A percentile compares a stretch with the other conserved stretches of the same genome.
Evolutionary conservation across 2,888 invertebrate species (phyloP).

Genomic region (Tubiluchus corallicola): DNA sequence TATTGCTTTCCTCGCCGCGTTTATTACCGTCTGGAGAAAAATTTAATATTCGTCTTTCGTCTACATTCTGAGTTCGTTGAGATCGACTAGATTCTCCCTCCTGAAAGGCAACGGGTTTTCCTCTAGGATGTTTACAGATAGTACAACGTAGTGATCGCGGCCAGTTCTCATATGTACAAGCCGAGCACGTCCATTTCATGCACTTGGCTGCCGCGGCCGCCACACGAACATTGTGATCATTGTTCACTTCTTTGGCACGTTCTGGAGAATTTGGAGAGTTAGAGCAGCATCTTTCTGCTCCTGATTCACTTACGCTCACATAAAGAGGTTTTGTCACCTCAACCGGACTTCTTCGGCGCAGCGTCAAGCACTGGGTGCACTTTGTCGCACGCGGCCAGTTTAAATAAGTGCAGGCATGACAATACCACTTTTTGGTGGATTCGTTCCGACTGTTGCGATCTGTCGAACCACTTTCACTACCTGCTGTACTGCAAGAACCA

Average conservation of each 20-base stretch:
- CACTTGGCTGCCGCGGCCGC: constrained; percentile 17
- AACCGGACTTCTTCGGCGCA: constrained; percentile 15
- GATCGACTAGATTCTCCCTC: constrained; percentile 12
- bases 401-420: constrained; percentile 29
- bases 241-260: constrained; percentile 16
- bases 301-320: not conserved
- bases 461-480: constrained; percentile 4
- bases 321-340: not conserved
- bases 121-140: constrained; percentile 53
- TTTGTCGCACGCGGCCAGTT: constrained; percentile 29
- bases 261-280: not conserved
- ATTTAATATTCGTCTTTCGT: constrained; percentile 4
- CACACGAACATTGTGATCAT: constrained; percentile 19
- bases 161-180: constrained; percentile 96
- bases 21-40: constrained; percentile 1
- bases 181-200: constrained; percentile 36
- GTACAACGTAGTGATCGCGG: constrained; percentile 70
- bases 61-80: not conserved
- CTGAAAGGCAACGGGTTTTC: constrained; percentile 17
- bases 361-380: constrained; percentile 29
- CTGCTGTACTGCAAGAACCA: constrained; percentile 10
- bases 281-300: too few species aligned
- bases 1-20: constrained; percentile 6
- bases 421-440: constrained; percentile 26
- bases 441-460: constrained; percentile 13